Conservation (phyloP, 2,113 vertebrate species). For the Redunca redunca region DNA sequence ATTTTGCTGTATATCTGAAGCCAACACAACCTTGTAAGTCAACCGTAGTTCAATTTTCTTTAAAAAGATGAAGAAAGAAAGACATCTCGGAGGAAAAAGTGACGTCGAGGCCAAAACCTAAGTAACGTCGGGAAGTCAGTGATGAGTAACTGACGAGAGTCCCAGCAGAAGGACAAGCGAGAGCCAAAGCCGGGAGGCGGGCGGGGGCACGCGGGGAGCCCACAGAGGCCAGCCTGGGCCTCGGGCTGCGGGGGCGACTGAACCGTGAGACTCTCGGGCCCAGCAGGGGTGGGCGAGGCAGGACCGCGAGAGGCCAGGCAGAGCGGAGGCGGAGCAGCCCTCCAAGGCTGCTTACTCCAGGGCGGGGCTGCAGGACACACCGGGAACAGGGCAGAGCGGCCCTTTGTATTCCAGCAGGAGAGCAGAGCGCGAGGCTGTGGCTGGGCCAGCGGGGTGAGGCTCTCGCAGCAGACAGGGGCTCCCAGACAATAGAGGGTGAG, state of each 20-base stretch:
- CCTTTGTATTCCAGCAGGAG: rapidly evolving
- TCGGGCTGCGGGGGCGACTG: rapidly evolving
- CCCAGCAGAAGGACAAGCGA: background rate
- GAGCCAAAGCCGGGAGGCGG: background rate
- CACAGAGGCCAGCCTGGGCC: background rate
- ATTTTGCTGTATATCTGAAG: background rate
- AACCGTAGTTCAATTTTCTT: background rate
- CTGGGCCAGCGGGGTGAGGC: rapidly evolving
- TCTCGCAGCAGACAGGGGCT: background rate
- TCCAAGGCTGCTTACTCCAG: rapidly evolving
- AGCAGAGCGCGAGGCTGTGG: background rate
- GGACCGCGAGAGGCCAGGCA: rapidly evolving
- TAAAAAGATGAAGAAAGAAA: background rate
- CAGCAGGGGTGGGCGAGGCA: rapidly evolving
- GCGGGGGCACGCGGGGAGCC: rapidly evolving
- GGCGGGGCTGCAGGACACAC: background rate
- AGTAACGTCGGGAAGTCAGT: rapidly evolving
- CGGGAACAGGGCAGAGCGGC: background rate
- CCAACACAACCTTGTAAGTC: background rate
- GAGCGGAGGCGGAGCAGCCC: background rate
- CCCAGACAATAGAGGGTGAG: background rate
- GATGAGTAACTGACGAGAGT: background rate
- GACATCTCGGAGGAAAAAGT: background rate
- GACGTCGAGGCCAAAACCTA: rapidly evolving
- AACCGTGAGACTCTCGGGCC: background rate